A percentile compares a stretch with the other conserved stretches of the same genome.
These are phyloP conservation scores for Eulimnadia texana DNA, from an alignment of 1,140 invertebrate species.

Conservation along the genomic window DNA sequence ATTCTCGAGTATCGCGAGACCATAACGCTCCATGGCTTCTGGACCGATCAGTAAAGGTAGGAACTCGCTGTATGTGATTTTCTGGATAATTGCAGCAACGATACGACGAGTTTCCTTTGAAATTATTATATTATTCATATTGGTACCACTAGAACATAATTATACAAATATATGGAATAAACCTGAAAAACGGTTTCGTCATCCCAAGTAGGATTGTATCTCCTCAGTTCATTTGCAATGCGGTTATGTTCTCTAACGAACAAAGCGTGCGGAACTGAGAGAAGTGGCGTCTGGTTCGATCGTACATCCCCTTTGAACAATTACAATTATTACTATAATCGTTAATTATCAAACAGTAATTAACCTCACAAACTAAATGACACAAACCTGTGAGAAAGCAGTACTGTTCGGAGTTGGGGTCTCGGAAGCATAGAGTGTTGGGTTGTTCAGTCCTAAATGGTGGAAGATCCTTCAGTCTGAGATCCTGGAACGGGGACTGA, in stretches of 20 bases:
- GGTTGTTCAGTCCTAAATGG: not conserved
- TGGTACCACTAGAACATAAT: not conserved
- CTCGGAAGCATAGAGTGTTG: not conserved
- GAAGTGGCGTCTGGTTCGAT: constrained; percentile 26
- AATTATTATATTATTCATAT: too few species aligned
- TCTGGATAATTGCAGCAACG: constrained; percentile 33
- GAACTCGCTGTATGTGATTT: constrained; percentile 37
- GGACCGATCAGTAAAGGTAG: constrained; percentile 35
- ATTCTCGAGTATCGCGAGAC: constrained; percentile 10
- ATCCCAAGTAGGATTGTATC: constrained; percentile 35
- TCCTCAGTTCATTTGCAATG: constrained; percentile 29
- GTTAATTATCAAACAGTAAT: not conserved
- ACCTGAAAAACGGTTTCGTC: constrained; percentile 34
- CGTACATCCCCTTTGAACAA: constrained; percentile 21
- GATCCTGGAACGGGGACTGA: not conserved
- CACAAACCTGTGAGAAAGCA: not conserved
- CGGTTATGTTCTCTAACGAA: constrained; percentile 35
- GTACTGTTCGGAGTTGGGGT: not conserved
- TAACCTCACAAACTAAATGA: too few species aligned
- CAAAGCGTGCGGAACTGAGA: constrained; percentile 23
- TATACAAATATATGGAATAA: not conserved
- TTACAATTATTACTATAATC: not conserved
- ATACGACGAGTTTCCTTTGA: constrained; percentile 31
- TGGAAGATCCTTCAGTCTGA: not conserved
- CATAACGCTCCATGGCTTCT: constrained; percentile 21